Evolutionary conservation across 2,888 invertebrate species (phyloP), one percentile per base, ranked within the genome.

Genomic region (Stegana nigrithorax): DNA sequence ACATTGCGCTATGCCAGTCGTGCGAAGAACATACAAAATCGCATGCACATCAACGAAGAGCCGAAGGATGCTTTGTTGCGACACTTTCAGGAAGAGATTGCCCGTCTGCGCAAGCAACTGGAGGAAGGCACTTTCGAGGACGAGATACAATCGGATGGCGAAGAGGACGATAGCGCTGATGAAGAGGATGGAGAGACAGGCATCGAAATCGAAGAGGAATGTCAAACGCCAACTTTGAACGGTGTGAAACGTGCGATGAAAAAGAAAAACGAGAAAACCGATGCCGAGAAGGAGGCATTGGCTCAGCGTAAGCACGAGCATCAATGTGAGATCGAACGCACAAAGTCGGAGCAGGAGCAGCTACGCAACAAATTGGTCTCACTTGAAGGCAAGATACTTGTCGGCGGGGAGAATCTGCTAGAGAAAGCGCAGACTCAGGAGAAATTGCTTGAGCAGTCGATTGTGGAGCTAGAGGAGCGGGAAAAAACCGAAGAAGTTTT

Each of bases 341-440:
- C 93, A 23, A 91, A 91, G 90, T 71, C 84, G 1, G 96, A 96
- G 81, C 96, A 96, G 82, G 92, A 93, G 67, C 91, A 92, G 57
- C 83, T 98, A 4, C 89, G 92, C 63, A 92, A 93, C 64, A 97
- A 97, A 82, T 90, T 99, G 62, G 90, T 92, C 67, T 92, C 93
- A 6, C 89, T 99, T 56, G 97, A 98, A 84, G 95, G 95, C 70
- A 98, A 97, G 85, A 96, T 99, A 60, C 89, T 99, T 21, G 95
- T 98, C 0, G 99, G 99, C 0, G 99, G 99, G 0, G 98, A 98
- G 87, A 99, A 99, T 87, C 89, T 99, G 6, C 88, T 99, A 67
- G 98, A 98, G 84, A 98, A 98, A 84, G 97, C 97, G 0, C 96
- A 98, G 82, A 91, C 94, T 0, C 98, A 99, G 84, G 93, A 97